Conservation (phyloP, 2,888 invertebrate genomes). For the Erpobdella octoculata region DNA sequence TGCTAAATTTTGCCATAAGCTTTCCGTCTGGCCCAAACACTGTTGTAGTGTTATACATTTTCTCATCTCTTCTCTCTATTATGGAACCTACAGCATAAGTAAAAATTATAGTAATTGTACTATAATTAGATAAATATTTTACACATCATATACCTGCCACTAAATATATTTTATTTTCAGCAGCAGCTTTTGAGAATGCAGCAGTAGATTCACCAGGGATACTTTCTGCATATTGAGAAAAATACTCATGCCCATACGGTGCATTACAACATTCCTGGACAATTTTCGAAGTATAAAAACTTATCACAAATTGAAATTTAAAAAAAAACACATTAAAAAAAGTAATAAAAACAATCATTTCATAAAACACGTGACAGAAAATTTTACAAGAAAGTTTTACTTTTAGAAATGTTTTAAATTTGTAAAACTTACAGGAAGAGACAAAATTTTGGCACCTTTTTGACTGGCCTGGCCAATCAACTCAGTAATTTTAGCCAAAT, state of each 20-base stretch:
- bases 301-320: slow-evolving; percentile 1
- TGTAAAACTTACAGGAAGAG: slow-evolving; percentile 57
- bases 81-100: slow-evolving; percentile 60
- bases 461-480: slow-evolving; percentile 66
- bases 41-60: slow-evolving; percentile 73
- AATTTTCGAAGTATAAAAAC: background rate
- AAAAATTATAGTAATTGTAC: background rate
- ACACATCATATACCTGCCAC: slow-evolving; percentile 62
- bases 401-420: no score
- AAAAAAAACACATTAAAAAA: background rate
- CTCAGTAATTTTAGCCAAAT: slow-evolving; percentile 65
- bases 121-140: background rate
- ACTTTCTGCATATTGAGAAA: slow-evolving; percentile 74
- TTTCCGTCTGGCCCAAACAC: slow-evolving; percentile 73
- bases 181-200: slow-evolving; percentile 68
- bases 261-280: slow-evolving; percentile 79
- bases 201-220: slow-evolving; percentile 68
- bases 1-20: slow-evolving; percentile 72
- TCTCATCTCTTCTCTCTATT: slow-evolving; percentile 65
- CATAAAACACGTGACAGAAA: no score
- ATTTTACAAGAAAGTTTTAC: no score
- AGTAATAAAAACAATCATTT: background rate
- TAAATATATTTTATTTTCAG: slow-evolving; percentile 67
- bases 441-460: slow-evolving; percentile 60
- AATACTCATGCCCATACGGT: slow-evolving; percentile 73